Conservation (phyloP, 2,113 vertebrate genomes). For the Onychostoma macrolepis region DNA sequence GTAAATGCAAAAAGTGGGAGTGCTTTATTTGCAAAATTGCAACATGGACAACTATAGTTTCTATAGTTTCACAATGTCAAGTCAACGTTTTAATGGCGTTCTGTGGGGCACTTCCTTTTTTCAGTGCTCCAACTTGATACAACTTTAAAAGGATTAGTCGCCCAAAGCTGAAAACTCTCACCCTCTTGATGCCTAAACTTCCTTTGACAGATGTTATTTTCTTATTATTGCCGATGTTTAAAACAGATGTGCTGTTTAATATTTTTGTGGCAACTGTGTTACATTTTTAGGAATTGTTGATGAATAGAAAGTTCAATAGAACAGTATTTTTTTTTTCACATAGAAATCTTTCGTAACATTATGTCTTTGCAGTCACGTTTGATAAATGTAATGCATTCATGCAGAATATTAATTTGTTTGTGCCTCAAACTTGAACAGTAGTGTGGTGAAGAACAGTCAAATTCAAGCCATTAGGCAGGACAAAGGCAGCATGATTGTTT, state of each 20-base stretch:
- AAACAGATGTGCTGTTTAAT: not conserved
- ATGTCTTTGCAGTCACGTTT: not conserved
- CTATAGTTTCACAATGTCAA: not conserved
- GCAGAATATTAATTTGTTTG: not conserved
- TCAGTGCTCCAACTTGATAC: not conserved
- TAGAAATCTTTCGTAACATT: not conserved
- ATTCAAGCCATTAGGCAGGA: not conserved
- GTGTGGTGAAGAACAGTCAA: not conserved
- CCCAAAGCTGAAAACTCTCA: not conserved
- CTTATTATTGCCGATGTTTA: not conserved
- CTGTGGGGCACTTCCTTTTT: not conserved
- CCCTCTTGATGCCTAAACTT: not conserved
- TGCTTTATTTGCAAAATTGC: conserved; percentile 21
- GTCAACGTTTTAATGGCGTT: not conserved
- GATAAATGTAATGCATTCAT: not conserved
- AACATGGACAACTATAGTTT: not conserved
- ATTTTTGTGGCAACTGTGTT: not conserved
- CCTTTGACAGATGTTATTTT: not conserved
- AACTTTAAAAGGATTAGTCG: not conserved
- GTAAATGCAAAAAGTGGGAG: not conserved
- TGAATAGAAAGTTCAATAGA: not conserved
- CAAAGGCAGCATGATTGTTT: not conserved
- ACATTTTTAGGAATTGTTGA: not conserved
- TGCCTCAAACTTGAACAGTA: not conserved
- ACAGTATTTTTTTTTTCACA: not conserved